These are phyloP conservation scores for Anthrax anthrax DNA, from an alignment of 2,888 invertebrate genomes.

Conservation along the genomic window DNA sequence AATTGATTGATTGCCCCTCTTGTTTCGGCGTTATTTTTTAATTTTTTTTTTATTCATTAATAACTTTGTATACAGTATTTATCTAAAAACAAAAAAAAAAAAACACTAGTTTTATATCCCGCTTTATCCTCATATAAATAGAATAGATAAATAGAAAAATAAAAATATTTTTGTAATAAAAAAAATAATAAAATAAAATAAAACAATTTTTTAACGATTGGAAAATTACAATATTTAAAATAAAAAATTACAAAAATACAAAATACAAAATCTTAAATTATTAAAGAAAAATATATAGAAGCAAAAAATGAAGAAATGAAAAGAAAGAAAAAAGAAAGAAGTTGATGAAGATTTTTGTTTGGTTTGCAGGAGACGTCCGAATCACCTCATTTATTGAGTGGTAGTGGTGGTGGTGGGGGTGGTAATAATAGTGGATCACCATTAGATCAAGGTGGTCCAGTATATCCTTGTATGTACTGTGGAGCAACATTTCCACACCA, in stretches of 20 bases:
- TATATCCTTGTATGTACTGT: constrained; percentile 80
- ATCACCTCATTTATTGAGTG: constrained; percentile 51
- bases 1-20: constrained; percentile 13
- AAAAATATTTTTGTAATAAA: no score
- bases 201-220: background rate
- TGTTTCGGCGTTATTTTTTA: constrained; percentile 13
- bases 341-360: constrained; percentile 80
- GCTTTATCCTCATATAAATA: background rate
- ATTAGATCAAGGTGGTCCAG: constrained; percentile 24
- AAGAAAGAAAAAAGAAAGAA: constrained; percentile 40
- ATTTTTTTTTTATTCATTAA: background rate
- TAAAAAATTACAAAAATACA: constrained; percentile 15
- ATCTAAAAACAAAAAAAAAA: no score
- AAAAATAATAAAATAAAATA: constrained; percentile 1
- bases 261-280: constrained; percentile 10
- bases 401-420: constrained; percentile 21
- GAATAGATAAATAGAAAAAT: background rate
- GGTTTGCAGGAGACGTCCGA: constrained; percentile 76
- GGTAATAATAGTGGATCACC: constrained; percentile 16
- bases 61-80: background rate
- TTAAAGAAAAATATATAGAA: constrained; percentile 11
- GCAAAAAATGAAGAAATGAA: constrained; percentile 17
- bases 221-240: constrained; percentile 11
- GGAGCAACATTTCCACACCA: constrained; percentile 77
- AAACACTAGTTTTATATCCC: background rate